Base-by-base conservation (phyloP, 2,888 invertebrate species). In the Drosophila aldrichi region DNA sequence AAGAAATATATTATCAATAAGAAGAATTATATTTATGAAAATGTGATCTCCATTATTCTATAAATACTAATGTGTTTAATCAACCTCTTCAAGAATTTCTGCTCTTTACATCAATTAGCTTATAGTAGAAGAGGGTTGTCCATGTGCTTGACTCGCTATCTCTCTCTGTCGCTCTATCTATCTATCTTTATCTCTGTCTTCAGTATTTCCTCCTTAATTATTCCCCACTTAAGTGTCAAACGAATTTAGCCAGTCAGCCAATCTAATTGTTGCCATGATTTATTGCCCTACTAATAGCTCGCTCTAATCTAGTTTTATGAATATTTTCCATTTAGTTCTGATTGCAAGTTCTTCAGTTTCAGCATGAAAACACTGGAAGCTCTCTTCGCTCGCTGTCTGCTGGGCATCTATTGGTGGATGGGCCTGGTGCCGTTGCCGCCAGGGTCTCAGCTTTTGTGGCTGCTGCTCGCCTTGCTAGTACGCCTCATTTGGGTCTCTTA, bases 331-430 rank as follows among this genome's bases (percentile, higher is more conserved):
- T n/a, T 34, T 51, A 77, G 74, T 76, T 43, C 7, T 14, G 22
- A 32, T 38, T 62, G 4, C n/a, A 9, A 56, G 14, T 38, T n/a
- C 55, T 51, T 22, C 1, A 34, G 46, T 3, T 36, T 18, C 57
- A 67, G 36, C 18, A 88, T 86, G 83, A 75, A 70, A 8, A 72
- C 70, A 7, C 14, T 84, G n/a, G 76, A 78, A 54, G 51, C 49
- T 9, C 34, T 86, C 1, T 74, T 69, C 0, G 67, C 43, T 16
- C 72, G 76, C 9, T 62, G 55, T 25, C 43, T 84, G 9, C 5
- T 25, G 9, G 51, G 3, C 36, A 25, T 62, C 20, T 78, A 68
- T 22, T 75, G 81, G 65, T 12, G 70, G 9, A 52, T 74, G 71
- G 76, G 69, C 0, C 58, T 84, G 18, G 16, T 73, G 10, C 83